These are phyloP conservation scores for Callithrix jacchus DNA, from an alignment of 2,113 vertebrate species.

Conservation along the genomic window DNA sequence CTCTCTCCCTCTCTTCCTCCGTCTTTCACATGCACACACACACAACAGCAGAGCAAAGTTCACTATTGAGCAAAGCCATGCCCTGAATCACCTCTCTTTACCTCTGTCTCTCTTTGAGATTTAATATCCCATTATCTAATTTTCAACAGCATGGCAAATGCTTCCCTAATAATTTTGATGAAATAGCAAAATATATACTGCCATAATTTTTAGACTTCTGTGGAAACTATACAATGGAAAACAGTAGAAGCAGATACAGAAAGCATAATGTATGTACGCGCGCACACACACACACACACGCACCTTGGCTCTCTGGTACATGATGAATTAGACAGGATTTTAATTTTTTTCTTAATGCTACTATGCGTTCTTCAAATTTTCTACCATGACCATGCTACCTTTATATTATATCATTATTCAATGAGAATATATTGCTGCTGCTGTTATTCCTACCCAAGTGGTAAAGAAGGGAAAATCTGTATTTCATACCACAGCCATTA, in stretches of 20 bases:
- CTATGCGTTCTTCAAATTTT: slow-evolving; percentile 13
- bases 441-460: background rate
- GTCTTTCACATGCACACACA: background rate
- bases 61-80: background rate
- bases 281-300: too few species aligned
- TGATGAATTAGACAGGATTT: background rate
- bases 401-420: slow-evolving; percentile 2
- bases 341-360: slow-evolving; percentile 14
- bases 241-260: background rate
- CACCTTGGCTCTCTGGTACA: background rate
- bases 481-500: background rate
- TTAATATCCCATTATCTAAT: background rate
- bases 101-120: background rate
- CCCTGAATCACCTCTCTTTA: background rate
- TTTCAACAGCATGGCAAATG: background rate
- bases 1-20: too few species aligned
- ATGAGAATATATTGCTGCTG: background rate
- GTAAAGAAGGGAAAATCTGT: background rate
- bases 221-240: background rate
- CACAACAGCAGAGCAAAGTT: background rate
- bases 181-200: background rate
- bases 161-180: background rate
- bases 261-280: background rate
- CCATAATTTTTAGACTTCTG: background rate
- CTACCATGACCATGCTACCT: background rate